These are phyloP conservation scores for Pseudomyrmex cubaensis DNA, from an alignment of 1,140 invertebrate genomes.

Conservation along the genomic window DNA sequence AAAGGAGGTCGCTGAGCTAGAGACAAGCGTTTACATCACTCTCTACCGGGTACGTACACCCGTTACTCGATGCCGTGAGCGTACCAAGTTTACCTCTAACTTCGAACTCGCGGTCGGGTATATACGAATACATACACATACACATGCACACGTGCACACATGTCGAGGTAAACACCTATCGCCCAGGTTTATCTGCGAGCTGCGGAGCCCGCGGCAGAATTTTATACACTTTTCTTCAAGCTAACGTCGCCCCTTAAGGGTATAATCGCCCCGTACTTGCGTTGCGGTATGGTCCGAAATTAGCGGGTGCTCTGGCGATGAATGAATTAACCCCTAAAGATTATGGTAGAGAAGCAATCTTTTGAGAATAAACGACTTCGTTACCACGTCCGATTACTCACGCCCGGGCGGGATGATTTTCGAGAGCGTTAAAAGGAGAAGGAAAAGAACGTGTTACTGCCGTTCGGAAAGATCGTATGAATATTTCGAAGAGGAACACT, in stretches of 20 bases:
- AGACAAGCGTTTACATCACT: constrained; percentile 69
- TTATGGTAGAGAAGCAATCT: not conserved
- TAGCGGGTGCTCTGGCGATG: constrained; percentile 45
- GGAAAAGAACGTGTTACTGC: not conserved
- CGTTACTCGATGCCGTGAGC: constrained; percentile 45
- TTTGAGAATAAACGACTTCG: constrained; percentile 34
- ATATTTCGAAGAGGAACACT: not conserved
- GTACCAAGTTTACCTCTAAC: constrained; percentile 36
- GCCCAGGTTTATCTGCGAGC: constrained; percentile 53
- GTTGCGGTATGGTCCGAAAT: constrained; percentile 49
- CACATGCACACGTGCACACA: not conserved
- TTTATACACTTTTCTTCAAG: constrained; percentile 44
- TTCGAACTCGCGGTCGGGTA: not conserved
- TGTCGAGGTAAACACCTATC: constrained; percentile 45
- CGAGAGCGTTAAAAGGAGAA: constrained; percentile 18
- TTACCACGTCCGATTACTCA: constrained; percentile 44
- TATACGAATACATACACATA: not conserved
- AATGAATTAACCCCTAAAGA: constrained; percentile 33
- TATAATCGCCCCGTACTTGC: constrained; percentile 57
- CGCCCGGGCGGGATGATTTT: constrained; percentile 16
- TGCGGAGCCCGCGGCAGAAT: constrained; percentile 18
- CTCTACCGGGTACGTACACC: constrained; percentile 15
- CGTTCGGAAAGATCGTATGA: not conserved
- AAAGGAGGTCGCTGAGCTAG: constrained; percentile 57
- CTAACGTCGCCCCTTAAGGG: constrained; percentile 16